Conservation (phyloP, 2,797 vertebrate genomes). For the Euthynnus affinis region DNA sequence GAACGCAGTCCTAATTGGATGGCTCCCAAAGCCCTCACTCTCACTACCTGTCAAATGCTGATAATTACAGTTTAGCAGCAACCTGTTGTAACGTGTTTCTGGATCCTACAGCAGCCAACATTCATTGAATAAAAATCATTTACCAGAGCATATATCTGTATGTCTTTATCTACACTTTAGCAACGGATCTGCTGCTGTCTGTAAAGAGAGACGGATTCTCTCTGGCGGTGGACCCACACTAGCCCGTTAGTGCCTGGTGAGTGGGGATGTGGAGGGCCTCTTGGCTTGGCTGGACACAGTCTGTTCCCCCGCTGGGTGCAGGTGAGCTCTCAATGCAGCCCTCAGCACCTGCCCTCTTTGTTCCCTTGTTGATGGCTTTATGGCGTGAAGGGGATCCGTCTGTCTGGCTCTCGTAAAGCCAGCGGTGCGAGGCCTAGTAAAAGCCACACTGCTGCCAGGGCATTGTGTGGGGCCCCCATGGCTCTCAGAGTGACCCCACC, state of each 20-base stretch:
- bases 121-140: conserved; percentile 62
- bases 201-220: conserved; percentile 56
- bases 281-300: conserved; percentile 80
- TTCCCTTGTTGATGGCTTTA: conserved; percentile 86
- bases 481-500: conserved; percentile 74
- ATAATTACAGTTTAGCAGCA: conserved; percentile 68
- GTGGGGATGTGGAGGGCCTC: conserved; percentile 79
- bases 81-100: conserved; percentile 67
- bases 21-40: conserved; percentile 53
- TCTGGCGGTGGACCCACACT: conserved; percentile 38
- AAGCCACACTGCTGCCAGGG: conserved; percentile 80
- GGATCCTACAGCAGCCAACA: conserved; percentile 42
- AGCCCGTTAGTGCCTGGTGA: conserved; percentile 66
- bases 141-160: conserved; percentile 26
- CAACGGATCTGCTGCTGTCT: conserved; percentile 22
- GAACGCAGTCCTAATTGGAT: conserved; percentile 54
- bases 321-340: conserved; percentile 87
- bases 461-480: conserved; percentile 78
- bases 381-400: conserved; percentile 83
- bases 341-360: conserved; percentile 87
- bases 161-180: conserved; percentile 38
- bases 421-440: conserved; percentile 81
- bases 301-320: conserved; percentile 84
- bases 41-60: conserved; percentile 61
- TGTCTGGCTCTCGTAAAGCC: conserved; percentile 86